Conservation (phyloP, 2,888 invertebrate species). For the Sinodicranocentrus sp. region DNA sequence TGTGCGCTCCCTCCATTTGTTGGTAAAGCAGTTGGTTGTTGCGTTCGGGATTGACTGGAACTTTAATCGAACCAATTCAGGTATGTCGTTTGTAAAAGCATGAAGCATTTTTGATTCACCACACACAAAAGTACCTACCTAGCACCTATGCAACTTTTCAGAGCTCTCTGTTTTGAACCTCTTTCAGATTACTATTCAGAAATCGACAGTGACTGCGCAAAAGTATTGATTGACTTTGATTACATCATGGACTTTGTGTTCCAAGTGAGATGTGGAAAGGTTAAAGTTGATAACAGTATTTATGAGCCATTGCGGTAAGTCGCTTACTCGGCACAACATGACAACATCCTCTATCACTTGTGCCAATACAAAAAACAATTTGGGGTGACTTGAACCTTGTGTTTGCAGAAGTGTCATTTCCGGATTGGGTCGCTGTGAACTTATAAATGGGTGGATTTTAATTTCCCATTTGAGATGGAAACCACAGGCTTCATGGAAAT, state of each 20-base stretch:
- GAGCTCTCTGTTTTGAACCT: not conserved
- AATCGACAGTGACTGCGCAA: conserved; percentile 69
- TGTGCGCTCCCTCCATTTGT: conserved; percentile 62
- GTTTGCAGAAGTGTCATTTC: conserved; percentile 68
- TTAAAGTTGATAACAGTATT: conserved; percentile 58
- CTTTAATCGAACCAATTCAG: conserved; percentile 54
- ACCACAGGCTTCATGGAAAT: conserved; percentile 64
- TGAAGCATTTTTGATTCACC: no score
- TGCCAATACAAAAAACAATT: no score
- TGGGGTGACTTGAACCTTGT: no score
- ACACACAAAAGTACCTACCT: not conserved
- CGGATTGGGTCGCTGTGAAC: conserved; percentile 75
- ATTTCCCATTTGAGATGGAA: conserved; percentile 76
- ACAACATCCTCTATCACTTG: no score
- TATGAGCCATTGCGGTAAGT: conserved; percentile 63
- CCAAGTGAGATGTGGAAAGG: conserved; percentile 58
- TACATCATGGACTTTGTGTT: conserved; percentile 71
- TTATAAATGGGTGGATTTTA: conserved; percentile 74
- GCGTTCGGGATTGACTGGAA: conserved; percentile 67
- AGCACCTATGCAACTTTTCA: not conserved
- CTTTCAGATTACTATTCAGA: conserved; percentile 65
- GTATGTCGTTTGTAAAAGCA: conserved; percentile 47
- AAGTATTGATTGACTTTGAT: conserved; percentile 71
- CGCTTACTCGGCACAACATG: not conserved
- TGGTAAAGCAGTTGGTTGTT: conserved; percentile 66